Evolutionary conservation across 1,140 invertebrate species (phyloP), one percentile per base, ranked within the genome.

Genomic region (Oscheius sp.): DNA sequence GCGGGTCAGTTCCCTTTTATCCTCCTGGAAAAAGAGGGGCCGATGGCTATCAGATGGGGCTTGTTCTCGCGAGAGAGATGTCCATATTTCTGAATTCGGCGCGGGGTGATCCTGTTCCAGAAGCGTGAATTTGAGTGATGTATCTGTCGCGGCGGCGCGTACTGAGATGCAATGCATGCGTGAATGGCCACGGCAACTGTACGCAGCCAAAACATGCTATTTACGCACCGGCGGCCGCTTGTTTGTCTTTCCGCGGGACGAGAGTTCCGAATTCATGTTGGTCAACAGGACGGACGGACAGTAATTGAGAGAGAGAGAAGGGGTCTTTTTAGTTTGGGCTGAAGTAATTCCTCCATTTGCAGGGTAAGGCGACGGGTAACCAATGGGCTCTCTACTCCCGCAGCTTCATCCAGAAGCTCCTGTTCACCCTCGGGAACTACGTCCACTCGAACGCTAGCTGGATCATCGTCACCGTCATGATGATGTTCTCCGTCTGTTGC

Each of bases 291-390:
- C 13, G 10, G 3, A 1, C 10, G 2, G 32, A 38, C 15, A 38
- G 42, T 38, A 36, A 35, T 7, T n/a, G 38, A 15, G 20, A 18
- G 20, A 2, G 73, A 4, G n/a, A 35, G 31, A 15, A 32, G 15
- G 35, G 1, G 15, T 31, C 13, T 66, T 52, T 71, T 13, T 26
- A 59, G 3, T 73, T 28, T 72, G 46, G 32, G 29, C n/a, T n/a
- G 20, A 52, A 29, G 1, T 13, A 29, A 34, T 1, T 52, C 36
- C 0, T 3, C 15, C 46, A 31, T 38, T 77, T 77, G 45, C 70
- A 78, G 74, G 68, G 69, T 45, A 79, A 77, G 62, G 78, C 78
- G 0, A 74, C 65, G n/a, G 78, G 78, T 18, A 78, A 80, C 49
- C 75, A 49, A 46, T 64, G 46, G 46, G 78, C 78, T 35, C 67